Base-by-base conservation (phyloP, 2,113 vertebrate genomes). In the Nerophis lumbriciformis region DNA sequence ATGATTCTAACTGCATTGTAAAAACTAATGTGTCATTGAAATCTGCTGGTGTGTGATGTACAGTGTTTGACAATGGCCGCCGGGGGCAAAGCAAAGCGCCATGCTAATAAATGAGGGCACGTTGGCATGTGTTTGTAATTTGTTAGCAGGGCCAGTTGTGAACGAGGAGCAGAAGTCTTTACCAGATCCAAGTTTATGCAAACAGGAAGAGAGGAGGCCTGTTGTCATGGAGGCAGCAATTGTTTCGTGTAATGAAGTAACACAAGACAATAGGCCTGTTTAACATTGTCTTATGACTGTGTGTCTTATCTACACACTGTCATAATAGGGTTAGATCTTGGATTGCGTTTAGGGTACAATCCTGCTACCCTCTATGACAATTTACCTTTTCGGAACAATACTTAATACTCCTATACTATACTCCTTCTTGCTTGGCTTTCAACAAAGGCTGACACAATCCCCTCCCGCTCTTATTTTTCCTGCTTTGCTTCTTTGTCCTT, bases 201-300 rank as follows among this genome's bases (percentile, higher is more conserved):
- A 63, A 69, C 58, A 50, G 61, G 66, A 73, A 70, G 44, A 6
- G 51, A 51, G 61, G 59, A 13, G 3, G 35, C 48, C 42, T 44
- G 38, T 52, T 39, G 55, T 39, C 6, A 35, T 63, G 70, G 78
- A 71, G 69, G 67, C 63, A 73, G 19, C 8, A 48, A 35, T 72
- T 21, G 61, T 75, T 70, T 73, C 51, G 45, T 75, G 68, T 74
- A 77, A 74, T 77, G 71, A 75, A 59, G 72, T 60, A 80, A 81
- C 37, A 59, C 42, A 55, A 53, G 28, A 52, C 35, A 65, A 12
- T 37, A 67, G 47, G 35, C 59, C 53, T 76, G 38, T 53, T 54
- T 21, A 70, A 55, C 48, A 53, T 42, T 45, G 42, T 11, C 0
- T 9, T 45, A 48, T 48, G 3, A 19, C 56, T 72, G 52, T 63